These are phyloP conservation scores for Brachyalestes nurse DNA, from an alignment of 2,797 vertebrate genomes.

Conservation along the genomic window DNA sequence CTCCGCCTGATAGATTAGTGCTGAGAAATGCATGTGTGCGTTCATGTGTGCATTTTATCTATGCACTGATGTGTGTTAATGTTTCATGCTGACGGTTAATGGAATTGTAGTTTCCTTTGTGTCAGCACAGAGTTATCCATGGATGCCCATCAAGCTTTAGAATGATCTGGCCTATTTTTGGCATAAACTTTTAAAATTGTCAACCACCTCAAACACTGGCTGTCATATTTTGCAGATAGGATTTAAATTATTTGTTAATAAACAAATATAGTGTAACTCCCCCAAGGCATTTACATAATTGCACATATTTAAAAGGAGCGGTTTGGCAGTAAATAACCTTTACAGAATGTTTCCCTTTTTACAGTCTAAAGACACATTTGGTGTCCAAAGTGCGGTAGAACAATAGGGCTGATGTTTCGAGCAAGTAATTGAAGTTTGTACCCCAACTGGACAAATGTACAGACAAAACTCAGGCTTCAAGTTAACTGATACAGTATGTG, in stretches of 20 bases:
- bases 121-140: conserved; percentile 36
- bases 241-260: neutral
- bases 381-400: too few species aligned
- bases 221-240: neutral
- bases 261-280: too few species aligned
- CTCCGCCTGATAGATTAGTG: too few species aligned
- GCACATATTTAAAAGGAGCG: neutral
- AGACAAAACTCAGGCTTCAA: neutral
- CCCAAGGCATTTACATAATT: neutral
- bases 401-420: neutral
- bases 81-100: conserved; percentile 42
- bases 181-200: neutral
- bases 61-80: conserved; percentile 28
- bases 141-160: conserved; percentile 25
- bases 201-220: neutral
- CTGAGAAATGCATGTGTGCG: conserved; percentile 30
- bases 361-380: neutral
- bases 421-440: neutral
- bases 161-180: conserved; percentile 16
- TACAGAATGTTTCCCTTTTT: neutral
- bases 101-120: conserved; percentile 24
- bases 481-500: too few species aligned
- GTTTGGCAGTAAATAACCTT: neutral
- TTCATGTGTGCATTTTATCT: conserved; percentile 7
- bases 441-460: neutral